Evolutionary conservation across 1,140 invertebrate genomes (phyloP).

Genomic region (Trichogramma pretiosum): DNA sequence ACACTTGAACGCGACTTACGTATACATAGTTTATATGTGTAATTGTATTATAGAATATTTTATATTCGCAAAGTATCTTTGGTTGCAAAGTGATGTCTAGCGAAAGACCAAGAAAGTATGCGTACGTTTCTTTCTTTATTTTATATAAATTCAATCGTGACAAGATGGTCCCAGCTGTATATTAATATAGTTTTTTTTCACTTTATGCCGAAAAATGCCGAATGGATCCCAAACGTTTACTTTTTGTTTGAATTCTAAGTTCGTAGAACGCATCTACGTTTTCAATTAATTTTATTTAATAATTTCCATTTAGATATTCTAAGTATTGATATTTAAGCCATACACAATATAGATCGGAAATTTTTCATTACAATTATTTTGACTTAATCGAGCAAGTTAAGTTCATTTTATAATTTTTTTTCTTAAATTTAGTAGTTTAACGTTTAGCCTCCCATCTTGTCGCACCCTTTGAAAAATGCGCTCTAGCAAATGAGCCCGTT

Average conservation of each 20-base stretch:
- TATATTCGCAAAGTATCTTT: slow-evolving; percentile 34
- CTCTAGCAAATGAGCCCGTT: too few species aligned
- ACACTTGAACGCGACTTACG: too few species aligned
- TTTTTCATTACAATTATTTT: too few species aligned
- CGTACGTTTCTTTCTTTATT: slow-evolving; percentile 8
- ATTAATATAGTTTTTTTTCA: too few species aligned
- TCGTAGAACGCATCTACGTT: too few species aligned
- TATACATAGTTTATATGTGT: slow-evolving; percentile 22
- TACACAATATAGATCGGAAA: too few species aligned
- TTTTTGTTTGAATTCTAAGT: too few species aligned
- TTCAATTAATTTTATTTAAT: too few species aligned
- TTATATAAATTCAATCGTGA: slow-evolving; percentile 27
- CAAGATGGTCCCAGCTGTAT: slow-evolving; percentile 32
- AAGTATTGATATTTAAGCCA: too few species aligned
- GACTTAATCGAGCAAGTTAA: too few species aligned
- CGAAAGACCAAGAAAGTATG: slow-evolving; percentile 32
- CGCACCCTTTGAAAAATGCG: too few species aligned
- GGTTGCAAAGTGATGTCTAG: slow-evolving; percentile 41
- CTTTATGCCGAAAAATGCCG: slow-evolving; percentile 20
- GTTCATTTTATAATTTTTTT: slow-evolving; percentile 10
- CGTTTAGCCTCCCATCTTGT: slow-evolving; percentile 19
- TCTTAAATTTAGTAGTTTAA: slow-evolving; percentile 15
- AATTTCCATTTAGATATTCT: too few species aligned
- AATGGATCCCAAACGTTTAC: slow-evolving; percentile 20
- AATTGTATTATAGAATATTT: slow-evolving; percentile 35